Percentiles rank a stretch among this genome's conserved stretches.
These are phyloP conservation scores for Cairina moschata DNA, from an alignment of 2,113 vertebrate species.

Conservation along the genomic window DNA sequence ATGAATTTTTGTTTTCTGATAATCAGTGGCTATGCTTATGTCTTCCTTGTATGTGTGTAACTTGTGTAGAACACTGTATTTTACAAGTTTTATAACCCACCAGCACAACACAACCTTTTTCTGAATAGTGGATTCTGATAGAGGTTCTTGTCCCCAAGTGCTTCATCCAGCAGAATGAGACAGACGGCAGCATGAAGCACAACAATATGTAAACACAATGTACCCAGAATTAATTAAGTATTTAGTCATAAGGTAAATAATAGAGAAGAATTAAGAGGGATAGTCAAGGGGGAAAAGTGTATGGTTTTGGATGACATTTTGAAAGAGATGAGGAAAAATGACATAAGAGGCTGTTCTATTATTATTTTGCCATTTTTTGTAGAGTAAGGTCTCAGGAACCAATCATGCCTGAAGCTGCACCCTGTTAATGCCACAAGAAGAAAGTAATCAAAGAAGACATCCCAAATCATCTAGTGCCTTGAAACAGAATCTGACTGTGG, in stretches of 20 bases:
- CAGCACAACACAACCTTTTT: neutral
- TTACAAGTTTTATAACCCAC: neutral
- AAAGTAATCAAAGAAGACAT: neutral
- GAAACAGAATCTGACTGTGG: neutral
- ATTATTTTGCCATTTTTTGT: conserved; percentile 19
- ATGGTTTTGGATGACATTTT: conserved; percentile 5
- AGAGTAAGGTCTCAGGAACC: neutral
- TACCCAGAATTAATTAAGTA: conserved; percentile 23
- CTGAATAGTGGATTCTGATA: neutral
- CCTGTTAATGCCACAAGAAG: neutral
- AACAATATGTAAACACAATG: conserved; percentile 17
- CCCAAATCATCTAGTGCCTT: neutral
- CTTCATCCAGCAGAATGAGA: neutral
- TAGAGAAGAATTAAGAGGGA: neutral
- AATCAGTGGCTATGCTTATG: neutral
- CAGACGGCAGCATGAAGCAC: conserved; percentile 1
- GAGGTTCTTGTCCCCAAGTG: neutral
- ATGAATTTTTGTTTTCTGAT: rapidly evolving
- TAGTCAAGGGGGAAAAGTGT: neutral
- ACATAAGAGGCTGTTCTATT: neutral
- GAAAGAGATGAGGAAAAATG: neutral
- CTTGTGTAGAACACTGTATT: neutral
- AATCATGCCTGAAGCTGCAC: neutral
- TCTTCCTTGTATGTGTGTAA: neutral
- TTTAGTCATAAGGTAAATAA: conserved; percentile 11